phyloP scores from a whole-genome alignment of 2,113 vertebrate genomes.

The Mastomys coucha region DNA sequence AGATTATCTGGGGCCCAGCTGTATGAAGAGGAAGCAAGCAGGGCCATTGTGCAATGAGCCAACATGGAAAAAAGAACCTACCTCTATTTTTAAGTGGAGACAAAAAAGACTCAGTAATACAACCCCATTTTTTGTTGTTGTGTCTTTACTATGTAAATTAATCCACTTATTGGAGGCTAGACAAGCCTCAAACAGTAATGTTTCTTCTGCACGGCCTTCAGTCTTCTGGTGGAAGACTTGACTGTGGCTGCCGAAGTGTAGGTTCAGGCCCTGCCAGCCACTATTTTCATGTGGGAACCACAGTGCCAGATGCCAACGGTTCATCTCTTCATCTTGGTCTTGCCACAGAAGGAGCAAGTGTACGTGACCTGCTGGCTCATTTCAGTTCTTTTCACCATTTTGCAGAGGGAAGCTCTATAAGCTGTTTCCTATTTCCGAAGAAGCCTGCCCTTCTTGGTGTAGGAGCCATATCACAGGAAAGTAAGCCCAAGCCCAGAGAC shows the following conservation, averaged over 20 bases:
- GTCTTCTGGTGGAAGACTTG: background rate
- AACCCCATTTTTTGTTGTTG: background rate
- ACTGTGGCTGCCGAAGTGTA: background rate
- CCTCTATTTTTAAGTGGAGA: background rate
- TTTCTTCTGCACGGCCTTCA: background rate
- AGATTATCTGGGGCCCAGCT: background rate
- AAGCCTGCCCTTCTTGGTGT: background rate
- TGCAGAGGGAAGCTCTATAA: background rate
- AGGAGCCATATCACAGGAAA: background rate
- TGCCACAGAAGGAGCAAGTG: background rate
- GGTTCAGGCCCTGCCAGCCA: background rate
- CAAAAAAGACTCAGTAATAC: background rate
- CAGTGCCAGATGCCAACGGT: background rate
- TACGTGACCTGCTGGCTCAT: background rate
- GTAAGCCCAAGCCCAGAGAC: background rate
- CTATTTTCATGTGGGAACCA: background rate
- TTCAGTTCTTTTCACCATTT: background rate
- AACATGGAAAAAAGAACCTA: background rate
- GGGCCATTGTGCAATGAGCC: background rate
- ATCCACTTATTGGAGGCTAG: background rate
- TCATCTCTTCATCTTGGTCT: background rate
- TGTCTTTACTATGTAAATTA: background rate
- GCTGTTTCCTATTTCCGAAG: background rate
- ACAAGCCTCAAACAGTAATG: background rate
- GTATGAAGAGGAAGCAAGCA: constrained; percentile 38